phyloP scores from a whole-genome alignment of 2,888 invertebrate genomes.

The Mimumesa dahlbomi region DNA sequence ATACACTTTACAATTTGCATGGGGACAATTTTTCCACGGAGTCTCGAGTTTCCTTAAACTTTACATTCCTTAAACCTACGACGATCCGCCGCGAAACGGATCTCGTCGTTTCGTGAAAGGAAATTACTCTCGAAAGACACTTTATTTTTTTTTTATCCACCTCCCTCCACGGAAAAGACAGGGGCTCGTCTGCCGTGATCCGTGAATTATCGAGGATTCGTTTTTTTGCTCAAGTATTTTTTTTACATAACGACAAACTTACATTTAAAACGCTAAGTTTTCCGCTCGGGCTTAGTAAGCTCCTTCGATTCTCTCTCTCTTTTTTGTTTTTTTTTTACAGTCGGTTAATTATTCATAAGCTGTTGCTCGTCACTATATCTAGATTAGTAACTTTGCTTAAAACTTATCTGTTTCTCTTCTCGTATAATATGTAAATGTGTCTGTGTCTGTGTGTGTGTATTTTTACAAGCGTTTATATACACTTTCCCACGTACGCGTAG shows the following conservation, averaged over 20 bases:
- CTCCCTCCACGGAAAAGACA: conserved; percentile 50
- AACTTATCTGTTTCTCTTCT: conserved; percentile 1
- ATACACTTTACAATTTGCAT: conserved; percentile 54
- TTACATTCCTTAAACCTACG: conserved; percentile 25
- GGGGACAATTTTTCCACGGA: conserved; percentile 32
- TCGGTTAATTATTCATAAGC: conserved; percentile 15
- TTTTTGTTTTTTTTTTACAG: neutral
- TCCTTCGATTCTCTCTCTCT: conserved; percentile 3
- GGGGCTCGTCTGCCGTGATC: conserved; percentile 64
- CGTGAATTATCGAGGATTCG: conserved; percentile 24
- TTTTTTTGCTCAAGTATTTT: neutral
- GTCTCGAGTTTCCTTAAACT: conserved; percentile 13
- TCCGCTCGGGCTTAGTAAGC: conserved; percentile 20
- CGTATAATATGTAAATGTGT: no score
- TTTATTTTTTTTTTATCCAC: neutral
- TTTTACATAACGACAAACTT: neutral
- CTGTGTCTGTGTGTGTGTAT: neutral
- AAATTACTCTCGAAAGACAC: conserved; percentile 21
- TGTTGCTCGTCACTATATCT: conserved; percentile 5
- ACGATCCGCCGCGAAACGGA: conserved; percentile 26
- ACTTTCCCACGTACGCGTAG: conserved; percentile 4
- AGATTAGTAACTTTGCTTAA: conserved; percentile 25
- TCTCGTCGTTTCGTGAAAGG: conserved; percentile 5
- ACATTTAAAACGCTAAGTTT: conserved; percentile 1
- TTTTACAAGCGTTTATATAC: conserved; percentile 22